Evolutionary conservation across 2,797 vertebrate species (phyloP).

Genomic region (Semotilus atromaculatus): DNA sequence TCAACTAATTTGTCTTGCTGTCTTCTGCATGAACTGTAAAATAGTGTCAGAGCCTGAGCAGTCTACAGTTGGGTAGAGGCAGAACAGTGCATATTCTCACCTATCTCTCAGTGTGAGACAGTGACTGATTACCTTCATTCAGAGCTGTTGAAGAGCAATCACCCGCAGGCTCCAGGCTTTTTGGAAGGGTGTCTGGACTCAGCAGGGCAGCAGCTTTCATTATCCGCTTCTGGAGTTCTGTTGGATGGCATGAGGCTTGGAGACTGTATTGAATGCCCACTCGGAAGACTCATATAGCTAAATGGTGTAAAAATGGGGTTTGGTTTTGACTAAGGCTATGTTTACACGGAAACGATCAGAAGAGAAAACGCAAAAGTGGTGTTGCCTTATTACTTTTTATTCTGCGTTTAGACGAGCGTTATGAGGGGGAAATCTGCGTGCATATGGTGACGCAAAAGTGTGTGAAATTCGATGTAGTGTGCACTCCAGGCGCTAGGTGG

Average conservation of each 20-base stretch:
- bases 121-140: conserved; percentile 55
- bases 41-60: conserved; percentile 40
- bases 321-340: neutral
- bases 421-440: too few species aligned
- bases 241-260: conserved; percentile 5
- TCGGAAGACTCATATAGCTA: neutral
- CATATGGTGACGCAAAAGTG: too few species aligned
- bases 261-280: neutral
- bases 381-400: too few species aligned
- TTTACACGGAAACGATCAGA: too few species aligned
- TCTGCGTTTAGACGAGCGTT: too few species aligned
- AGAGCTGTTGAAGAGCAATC: conserved; percentile 43
- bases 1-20: conserved; percentile 56
- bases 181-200: conserved; percentile 70
- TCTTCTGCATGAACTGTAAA: conserved; percentile 57
- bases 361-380: too few species aligned
- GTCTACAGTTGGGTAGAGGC: neutral
- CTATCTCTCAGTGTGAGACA: conserved; percentile 38
- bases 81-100: conserved; percentile 42
- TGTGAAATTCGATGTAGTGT: too few species aligned
- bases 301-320: neutral
- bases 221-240: conserved; percentile 49
- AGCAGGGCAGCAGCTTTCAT: conserved; percentile 76
- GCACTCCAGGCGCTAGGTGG: too few species aligned
- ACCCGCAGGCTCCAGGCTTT: conserved; percentile 72